Conservation (phyloP, 1,140 invertebrate genomes). For the Drosophila subpulchrella region DNA sequence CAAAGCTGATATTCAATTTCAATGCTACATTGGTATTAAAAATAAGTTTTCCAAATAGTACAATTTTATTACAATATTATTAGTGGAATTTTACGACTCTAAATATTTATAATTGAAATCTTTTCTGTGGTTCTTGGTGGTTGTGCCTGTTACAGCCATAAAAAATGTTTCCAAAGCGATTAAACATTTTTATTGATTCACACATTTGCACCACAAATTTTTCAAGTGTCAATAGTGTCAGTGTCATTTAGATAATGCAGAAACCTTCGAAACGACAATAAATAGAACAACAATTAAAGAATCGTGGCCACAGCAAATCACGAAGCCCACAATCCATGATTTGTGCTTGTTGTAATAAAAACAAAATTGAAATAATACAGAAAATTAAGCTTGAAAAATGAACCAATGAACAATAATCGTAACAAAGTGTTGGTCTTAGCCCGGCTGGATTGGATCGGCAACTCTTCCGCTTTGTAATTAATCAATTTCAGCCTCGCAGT, state of each 20-base stretch:
- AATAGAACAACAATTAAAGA: constrained; percentile 33
- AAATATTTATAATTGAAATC: not conserved
- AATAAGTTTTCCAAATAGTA: not conserved
- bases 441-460: constrained; percentile 27
- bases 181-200: constrained; percentile 12
- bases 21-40: not conserved
- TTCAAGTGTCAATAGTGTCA: constrained; percentile 45
- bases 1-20: not conserved
- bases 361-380: constrained; percentile 44
- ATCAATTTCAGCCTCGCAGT: constrained; percentile 70
- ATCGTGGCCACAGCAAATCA: constrained; percentile 26
- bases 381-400: constrained; percentile 66
- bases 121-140: not conserved
- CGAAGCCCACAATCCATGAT: constrained; percentile 28
- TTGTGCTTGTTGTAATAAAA: constrained; percentile 20
- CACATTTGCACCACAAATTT: constrained; percentile 14
- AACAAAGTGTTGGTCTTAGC: constrained; percentile 26
- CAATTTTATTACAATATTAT: too few species aligned
- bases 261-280: constrained; percentile 58
- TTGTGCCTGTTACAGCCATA: not conserved
- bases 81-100: too few species aligned
- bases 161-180: not conserved
- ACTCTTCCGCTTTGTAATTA: constrained; percentile 77
- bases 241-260: constrained; percentile 35
- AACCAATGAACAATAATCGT: constrained; percentile 28